These are phyloP conservation scores for Abrostola tripartita DNA, from an alignment of 2,888 invertebrate species.

Conservation along the genomic window DNA sequence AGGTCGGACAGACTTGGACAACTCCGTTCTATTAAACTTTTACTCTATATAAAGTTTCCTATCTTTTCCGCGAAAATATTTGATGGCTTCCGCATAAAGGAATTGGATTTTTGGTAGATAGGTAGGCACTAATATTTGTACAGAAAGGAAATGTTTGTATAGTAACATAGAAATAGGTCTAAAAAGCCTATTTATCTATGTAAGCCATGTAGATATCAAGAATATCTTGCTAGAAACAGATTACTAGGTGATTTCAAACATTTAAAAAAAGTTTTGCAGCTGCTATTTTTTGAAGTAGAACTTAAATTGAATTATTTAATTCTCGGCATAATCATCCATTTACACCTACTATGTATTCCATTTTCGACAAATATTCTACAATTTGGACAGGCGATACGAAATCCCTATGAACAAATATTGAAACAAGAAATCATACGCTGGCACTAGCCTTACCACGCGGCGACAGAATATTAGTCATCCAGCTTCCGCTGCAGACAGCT, in stretches of 20 bases:
- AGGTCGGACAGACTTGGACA: conserved; percentile 42
- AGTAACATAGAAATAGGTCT: too few species aligned
- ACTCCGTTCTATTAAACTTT: conserved; percentile 53
- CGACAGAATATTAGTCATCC: conserved; percentile 30
- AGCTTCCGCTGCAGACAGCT: conserved; percentile 33
- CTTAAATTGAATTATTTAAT: background rate
- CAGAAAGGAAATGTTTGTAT: background rate
- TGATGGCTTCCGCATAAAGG: conserved; percentile 24
- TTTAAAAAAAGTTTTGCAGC: conserved; percentile 7
- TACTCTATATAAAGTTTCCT: conserved; percentile 36
- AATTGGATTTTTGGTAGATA: conserved; percentile 5
- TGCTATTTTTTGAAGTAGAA: background rate
- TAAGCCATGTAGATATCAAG: too few species aligned
- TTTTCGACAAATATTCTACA: conserved; percentile 6
- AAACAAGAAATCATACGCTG: conserved; percentile 33
- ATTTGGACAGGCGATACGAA: conserved; percentile 3
- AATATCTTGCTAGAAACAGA: too few species aligned
- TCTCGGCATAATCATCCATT: background rate
- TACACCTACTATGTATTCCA: background rate
- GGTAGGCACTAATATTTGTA: background rate
- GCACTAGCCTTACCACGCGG: conserved; percentile 10
- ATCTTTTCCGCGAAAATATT: conserved; percentile 30
- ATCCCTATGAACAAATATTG: conserved; percentile 35
- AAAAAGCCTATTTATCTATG: too few species aligned
- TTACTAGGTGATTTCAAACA: too few species aligned